Conservation (phyloP, 1,140 invertebrate genomes). For the Brachionus calyciflorus region DNA sequence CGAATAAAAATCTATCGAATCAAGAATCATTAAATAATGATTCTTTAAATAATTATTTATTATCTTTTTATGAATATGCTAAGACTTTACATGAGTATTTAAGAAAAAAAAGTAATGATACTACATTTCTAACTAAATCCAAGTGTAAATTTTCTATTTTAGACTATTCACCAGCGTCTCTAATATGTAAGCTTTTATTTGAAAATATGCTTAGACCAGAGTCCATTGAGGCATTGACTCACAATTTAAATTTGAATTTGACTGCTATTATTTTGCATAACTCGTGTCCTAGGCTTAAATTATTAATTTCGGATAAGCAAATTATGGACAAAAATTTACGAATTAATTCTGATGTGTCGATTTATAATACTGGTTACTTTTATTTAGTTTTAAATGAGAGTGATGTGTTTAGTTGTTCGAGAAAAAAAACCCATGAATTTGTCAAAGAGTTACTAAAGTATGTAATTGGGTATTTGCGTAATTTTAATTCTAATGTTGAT, state of each 20-base stretch:
- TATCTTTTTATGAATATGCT: conserved; percentile 30
- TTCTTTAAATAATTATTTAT: not conserved
- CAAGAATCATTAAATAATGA: not conserved
- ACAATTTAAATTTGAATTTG: conserved; percentile 56
- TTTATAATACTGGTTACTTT: conserved; percentile 33
- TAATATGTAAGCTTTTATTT: conserved; percentile 36
- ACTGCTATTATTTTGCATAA: conserved; percentile 59
- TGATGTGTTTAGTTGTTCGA: not conserved
- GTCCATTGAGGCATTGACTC: conserved; percentile 54
- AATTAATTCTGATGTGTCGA: not conserved
- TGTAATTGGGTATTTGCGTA: conserved; percentile 38
- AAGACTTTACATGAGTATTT: conserved; percentile 12
- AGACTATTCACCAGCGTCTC: not conserved
- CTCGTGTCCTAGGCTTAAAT: conserved; percentile 54
- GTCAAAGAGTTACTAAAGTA: conserved; percentile 50
- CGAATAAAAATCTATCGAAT: not conserved
- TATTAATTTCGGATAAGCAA: conserved; percentile 49
- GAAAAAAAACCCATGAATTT: conserved; percentile 49
- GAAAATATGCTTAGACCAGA: conserved; percentile 2
- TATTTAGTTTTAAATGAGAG: conserved; percentile 47
- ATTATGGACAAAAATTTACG: not conserved
- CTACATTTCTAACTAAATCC: not conserved
- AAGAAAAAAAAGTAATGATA: conserved; percentile 2
- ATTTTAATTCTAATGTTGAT: conserved; percentile 49
- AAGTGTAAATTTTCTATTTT: conserved; percentile 15